Conservation (phyloP, 2,888 invertebrate species). For the Leucozona laternaria region DNA sequence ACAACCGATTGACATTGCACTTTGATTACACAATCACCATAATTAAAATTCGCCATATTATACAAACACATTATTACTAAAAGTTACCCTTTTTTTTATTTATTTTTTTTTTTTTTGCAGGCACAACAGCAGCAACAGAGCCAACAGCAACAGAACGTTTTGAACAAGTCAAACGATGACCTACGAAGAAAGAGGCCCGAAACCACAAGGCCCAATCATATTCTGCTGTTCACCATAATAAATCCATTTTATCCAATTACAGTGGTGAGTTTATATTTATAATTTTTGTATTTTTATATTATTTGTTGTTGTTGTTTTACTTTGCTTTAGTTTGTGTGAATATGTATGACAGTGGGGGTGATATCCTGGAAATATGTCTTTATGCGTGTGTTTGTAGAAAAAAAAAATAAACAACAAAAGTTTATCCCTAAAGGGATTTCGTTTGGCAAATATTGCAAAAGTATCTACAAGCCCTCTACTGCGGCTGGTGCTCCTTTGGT, state of each 20-base stretch:
- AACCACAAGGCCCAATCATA: constrained; percentile 96
- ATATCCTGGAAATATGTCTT: constrained; percentile 12
- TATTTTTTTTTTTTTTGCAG: constrained; percentile 78
- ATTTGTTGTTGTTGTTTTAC: background rate
- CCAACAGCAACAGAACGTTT: constrained; percentile 82
- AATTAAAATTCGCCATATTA: background rate
- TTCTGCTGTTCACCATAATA: constrained; percentile 97
- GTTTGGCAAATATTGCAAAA: constrained; percentile 40
- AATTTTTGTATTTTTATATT: background rate
- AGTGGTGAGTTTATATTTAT: constrained; percentile 92
- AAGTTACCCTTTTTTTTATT: background rate
- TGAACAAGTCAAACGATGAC: constrained; percentile 85
- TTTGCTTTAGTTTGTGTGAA: background rate
- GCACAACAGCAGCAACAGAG: constrained; percentile 81
- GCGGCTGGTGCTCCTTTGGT: background rate
- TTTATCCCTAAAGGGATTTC: constrained; percentile 30
- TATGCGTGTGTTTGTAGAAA: constrained; percentile 19
- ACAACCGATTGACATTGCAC: constrained; percentile 6
- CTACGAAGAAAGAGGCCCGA: constrained; percentile 91
- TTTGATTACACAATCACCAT: background rate
- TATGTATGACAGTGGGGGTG: background rate
- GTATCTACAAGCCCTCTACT: constrained; percentile 12
- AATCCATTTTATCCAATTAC: constrained; percentile 99
- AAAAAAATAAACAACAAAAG: constrained; percentile 1
- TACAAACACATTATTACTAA: too few relatives aligned